Evolutionary conservation across 2,888 invertebrate species (phyloP).

Genomic region (Drosophila yooni): DNA sequence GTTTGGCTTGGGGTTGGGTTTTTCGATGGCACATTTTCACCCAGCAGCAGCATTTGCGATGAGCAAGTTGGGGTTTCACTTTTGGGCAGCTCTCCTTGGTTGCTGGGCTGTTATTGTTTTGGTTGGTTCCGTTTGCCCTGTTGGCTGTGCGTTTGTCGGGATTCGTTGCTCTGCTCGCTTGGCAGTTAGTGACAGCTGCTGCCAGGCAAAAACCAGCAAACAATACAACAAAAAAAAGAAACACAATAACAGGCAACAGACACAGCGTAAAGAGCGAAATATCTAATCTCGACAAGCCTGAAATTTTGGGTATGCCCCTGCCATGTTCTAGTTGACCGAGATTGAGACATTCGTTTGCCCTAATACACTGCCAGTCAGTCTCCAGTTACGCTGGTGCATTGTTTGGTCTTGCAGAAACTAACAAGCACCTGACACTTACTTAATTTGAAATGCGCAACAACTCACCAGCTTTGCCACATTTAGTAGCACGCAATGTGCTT

Average conservation of each 20-base stretch:
- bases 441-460: constrained; percentile 7
- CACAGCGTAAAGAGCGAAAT: constrained; percentile 40
- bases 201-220: constrained; percentile 24
- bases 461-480: not conserved
- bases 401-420: constrained; percentile 10
- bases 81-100: constrained; percentile 26
- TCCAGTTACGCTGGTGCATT: not conserved
- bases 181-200: constrained; percentile 78
- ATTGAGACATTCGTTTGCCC: constrained; percentile 24
- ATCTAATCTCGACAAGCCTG: constrained; percentile 48
- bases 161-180: constrained; percentile 26
- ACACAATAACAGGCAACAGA: constrained; percentile 15
- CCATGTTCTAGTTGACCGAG: constrained; percentile 13
- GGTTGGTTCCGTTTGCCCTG: constrained; percentile 23
- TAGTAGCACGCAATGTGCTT: not conserved
- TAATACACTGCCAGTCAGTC: constrained; percentile 1
- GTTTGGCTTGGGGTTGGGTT: not conserved
- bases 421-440: constrained; percentile 22
- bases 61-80: constrained; percentile 24
- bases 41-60: constrained; percentile 54
- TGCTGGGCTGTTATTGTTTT: constrained; percentile 40
- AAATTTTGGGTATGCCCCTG: constrained; percentile 11
- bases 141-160: constrained; percentile 14
- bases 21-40: constrained; percentile 28
- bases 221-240: constrained; percentile 17